A percentile compares a stretch with the other conserved stretches of the same genome.
phyloP scores from a whole-genome alignment of 2,888 invertebrate genomes.

The Dicyrtoma fusca region DNA sequence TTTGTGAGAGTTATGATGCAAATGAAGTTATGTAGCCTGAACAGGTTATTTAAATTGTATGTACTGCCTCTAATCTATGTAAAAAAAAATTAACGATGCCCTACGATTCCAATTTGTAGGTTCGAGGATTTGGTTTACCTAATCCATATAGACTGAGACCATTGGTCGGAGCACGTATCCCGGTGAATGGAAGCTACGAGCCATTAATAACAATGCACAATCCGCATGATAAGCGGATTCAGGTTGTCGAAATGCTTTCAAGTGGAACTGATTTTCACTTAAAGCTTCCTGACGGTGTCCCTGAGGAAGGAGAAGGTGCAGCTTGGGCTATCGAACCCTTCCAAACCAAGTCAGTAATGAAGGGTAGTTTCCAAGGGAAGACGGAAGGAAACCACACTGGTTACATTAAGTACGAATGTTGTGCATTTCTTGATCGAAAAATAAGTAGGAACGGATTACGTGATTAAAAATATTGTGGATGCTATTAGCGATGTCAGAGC shows the following conservation, averaged over 20 bases:
- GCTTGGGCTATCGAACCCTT: slow-evolving; percentile 91
- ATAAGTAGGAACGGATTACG: too few relatives aligned
- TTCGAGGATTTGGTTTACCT: slow-evolving; percentile 80
- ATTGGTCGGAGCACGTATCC: slow-evolving; percentile 85
- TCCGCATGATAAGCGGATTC: slow-evolving; percentile 83
- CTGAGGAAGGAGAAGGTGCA: slow-evolving; percentile 75
- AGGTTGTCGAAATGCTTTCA: slow-evolving; percentile 70
- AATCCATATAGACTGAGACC: slow-evolving; percentile 92
- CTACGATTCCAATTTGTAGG: too few relatives aligned
- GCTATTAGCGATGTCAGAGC: neutral
- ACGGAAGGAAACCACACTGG: slow-evolving; percentile 81
- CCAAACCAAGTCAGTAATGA: slow-evolving; percentile 83
- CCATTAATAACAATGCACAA: slow-evolving; percentile 92
- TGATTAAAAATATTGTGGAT: neutral
- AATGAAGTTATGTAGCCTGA: too few relatives aligned
- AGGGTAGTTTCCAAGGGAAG: slow-evolving; percentile 77
- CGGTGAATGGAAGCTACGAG: slow-evolving; percentile 86
- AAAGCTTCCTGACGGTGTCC: slow-evolving; percentile 64
- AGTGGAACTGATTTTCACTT: slow-evolving; percentile 89
- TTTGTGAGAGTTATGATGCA: too few relatives aligned
- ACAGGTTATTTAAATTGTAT: too few relatives aligned
- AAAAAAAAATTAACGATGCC: too few relatives aligned
- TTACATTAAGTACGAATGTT: slow-evolving; percentile 69
- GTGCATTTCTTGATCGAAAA: too few relatives aligned
- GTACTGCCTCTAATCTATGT: too few relatives aligned